phyloP scores from a whole-genome alignment of 2,797 vertebrate species.

The Distichodus sexfasciatus region DNA sequence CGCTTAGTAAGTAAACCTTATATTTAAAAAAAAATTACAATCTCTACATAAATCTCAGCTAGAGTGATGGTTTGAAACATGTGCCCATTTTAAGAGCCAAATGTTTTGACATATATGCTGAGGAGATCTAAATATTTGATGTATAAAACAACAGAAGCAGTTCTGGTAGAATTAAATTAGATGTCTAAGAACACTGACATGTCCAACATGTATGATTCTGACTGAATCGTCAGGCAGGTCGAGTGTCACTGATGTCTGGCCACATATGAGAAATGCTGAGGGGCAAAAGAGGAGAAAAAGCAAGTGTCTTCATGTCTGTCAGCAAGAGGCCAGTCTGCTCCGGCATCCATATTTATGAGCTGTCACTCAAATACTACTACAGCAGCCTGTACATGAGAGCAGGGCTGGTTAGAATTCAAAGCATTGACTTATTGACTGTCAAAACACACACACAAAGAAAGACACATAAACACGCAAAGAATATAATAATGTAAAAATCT shows the following conservation, averaged over 20 bases:
- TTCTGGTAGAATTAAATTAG: not conserved
- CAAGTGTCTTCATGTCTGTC: not conserved
- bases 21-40: no score
- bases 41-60: no score
- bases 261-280: not conserved
- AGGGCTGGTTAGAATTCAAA: not conserved
- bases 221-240: no score
- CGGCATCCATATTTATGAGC: conserved; percentile 38
- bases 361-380: conserved; percentile 28
- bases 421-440: conserved; percentile 18
- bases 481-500: not conserved
- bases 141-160: not conserved
- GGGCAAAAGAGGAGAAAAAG: not conserved
- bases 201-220: not conserved
- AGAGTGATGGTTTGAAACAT: no score
- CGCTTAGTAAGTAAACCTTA: not conserved
- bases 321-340: conserved; percentile 5
- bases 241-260: not conserved
- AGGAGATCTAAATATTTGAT: not conserved
- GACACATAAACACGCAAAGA: conserved; percentile 6
- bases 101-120: not conserved
- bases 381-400: conserved; percentile 1
- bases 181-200: not conserved
- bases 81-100: no score
- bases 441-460: conserved; percentile 5